Evolutionary conservation across 2,888 invertebrate species (phyloP), one percentile per base, ranked within the genome.

Genomic region (Temnothorax rugatulus): DNA sequence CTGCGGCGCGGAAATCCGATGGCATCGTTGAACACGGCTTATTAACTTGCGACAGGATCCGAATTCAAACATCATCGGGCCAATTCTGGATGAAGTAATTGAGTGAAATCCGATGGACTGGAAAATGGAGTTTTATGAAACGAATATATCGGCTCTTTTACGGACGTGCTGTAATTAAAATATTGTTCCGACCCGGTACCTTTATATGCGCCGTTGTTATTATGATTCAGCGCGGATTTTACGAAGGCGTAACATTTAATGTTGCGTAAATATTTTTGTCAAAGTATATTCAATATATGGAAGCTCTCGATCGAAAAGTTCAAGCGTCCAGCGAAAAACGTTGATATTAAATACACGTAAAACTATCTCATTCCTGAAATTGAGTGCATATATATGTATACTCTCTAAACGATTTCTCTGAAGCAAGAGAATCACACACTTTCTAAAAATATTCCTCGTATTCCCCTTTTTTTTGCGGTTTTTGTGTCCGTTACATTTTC

Each of bases 101-200:
- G 75, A 81, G 74, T 81, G 79, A 81, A 81, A 81, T 81, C 59
- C 79, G 25, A 81, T 81, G 79, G 75, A 75, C 47, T 75, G 79
- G 75, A 81, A 81, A 81, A 81, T 81, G 76, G 75, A 73, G 47
- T 74, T 81, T 81, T 81, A 81, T 81, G 75, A 75, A 81, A 81
- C 76, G 47, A 38, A 81, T 47, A 74, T 81, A 47, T 74, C 34
- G 59, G 47, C 18, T 21, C 59, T 59, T 81, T 81, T 81, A 50
- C 57, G 34, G 21, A 57, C 59, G 34, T 47, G 59, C 57, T 77
- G 77, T 74, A 81, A 81, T 81, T 81, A 81, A 81, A 81, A 81
- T 81, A 81, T 81, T 81, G 79, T 59, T 74, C 18, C 59, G 38
- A 74, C 21, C 47, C 59, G 29, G 4, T 81, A 47, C 59, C 34